Conservation (phyloP, 2,113 vertebrate genomes). For the Tringa solitaria region DNA sequence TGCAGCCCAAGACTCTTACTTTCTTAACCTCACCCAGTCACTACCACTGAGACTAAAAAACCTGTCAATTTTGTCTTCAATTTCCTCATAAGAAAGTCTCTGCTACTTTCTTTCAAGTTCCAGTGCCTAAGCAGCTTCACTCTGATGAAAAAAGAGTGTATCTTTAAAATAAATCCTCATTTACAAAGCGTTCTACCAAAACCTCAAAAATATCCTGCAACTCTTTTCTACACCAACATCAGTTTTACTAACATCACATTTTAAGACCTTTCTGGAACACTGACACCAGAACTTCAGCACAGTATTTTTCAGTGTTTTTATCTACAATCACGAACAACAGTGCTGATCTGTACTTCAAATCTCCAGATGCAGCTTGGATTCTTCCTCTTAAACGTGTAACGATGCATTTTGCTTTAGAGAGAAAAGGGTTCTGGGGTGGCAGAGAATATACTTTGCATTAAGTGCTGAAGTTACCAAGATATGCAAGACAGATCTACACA, state of each 20-base stretch:
- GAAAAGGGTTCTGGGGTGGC: not conserved
- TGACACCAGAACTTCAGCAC: not conserved
- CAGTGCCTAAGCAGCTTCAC: not conserved
- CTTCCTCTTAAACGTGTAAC: fast-evolving
- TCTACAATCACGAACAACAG: not conserved
- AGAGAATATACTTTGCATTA: not conserved
- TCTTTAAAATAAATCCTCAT: not conserved
- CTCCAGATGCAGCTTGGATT: not conserved
- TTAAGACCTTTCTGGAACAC: not conserved
- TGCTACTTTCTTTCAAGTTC: not conserved
- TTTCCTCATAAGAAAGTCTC: not conserved
- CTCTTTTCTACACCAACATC: not conserved
- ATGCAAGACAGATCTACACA: not conserved
- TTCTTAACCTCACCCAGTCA: not conserved
- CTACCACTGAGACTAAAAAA: not conserved
- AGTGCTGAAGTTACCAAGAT: not conserved
- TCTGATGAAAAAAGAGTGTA: not conserved
- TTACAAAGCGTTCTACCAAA: not conserved
- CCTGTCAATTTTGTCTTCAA: not conserved
- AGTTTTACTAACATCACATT: not conserved
- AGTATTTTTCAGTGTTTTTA: not conserved
- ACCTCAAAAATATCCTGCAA: not conserved
- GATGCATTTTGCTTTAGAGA: not conserved
- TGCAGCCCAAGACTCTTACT: not conserved
- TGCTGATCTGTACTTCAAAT: not conserved